Base-by-base conservation (phyloP, 2,797 vertebrate genomes). In the Furcifer pardalis region DNA sequence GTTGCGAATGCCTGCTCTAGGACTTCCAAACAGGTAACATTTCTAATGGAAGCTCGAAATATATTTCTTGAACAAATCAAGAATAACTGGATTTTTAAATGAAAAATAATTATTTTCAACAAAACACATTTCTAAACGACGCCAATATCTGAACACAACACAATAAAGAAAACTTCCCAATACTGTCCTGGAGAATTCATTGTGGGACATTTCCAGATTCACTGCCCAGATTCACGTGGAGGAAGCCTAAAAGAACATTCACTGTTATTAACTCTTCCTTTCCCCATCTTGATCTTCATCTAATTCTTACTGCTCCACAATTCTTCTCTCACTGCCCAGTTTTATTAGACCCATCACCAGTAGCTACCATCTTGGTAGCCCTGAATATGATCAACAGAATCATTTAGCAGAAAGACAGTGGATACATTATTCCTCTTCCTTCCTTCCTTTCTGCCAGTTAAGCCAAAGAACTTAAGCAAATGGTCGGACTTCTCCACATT, bases 251-350 rank as follows among this genome's bases (percentile, higher is more conserved):
- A n/a, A n/a, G n/a, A n/a, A n/a, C n/a, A n/a, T n/a, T n/a, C n/a
- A n/a, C n/a, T n/a, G n/a, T n/a, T n/a, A n/a, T n/a, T n/a, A n/a
- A n/a, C n/a, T 63, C 63, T 81, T 68, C 13, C 73, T 42, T 72
- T 49, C 60, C 75, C 77, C 19, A 82, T 59, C 84, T 76, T 89
- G 83, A 80, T 15, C 1, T 8, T 13, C 81, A 42, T 3, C 2
- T n/a, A 3, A 40, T 42, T 78, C 42, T 77, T 7, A n/a, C 25
- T 81, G 32, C 69, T 23, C n/a, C 27, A 79, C 72, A 66, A 6
- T 81, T 76, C 85, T 82, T 35, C 2, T 32, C 66, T 23, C 30
- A 35, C 2, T 63, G 62, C n/a, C 42, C 52, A 63, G 12, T n/a
- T 4, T 66, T 65, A 0, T 0, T 30, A 37, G 23, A 75, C 7